phyloP scores from a whole-genome alignment of 2,797 vertebrate species.

The Micropoecilia bifurca region DNA sequence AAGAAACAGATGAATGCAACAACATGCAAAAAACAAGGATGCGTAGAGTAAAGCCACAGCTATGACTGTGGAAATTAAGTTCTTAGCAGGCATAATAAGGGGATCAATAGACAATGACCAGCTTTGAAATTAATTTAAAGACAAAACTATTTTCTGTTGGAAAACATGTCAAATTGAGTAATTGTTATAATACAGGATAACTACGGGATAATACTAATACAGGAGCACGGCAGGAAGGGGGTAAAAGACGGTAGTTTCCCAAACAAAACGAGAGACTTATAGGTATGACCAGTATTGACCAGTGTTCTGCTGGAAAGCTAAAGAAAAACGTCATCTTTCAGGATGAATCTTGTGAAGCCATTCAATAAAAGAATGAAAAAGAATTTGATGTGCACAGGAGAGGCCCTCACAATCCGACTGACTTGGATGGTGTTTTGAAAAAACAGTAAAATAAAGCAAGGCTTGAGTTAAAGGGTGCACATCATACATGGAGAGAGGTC shows the following conservation, averaged over 20 bases:
- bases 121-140: background rate
- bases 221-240: no score
- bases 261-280: no score
- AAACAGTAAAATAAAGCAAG: background rate
- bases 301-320: background rate
- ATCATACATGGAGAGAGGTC: background rate
- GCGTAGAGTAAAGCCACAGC: background rate
- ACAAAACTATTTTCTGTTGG: background rate
- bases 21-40: background rate
- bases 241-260: no score
- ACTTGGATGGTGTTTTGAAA: background rate
- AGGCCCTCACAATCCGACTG: no score
- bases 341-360: no score
- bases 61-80: background rate
- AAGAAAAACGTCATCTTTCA: background rate
- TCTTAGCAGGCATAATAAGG: background rate
- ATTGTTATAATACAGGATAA: background rate
- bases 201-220: no score
- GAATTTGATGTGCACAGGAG: background rate
- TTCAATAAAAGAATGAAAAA: background rate
- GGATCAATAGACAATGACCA: background rate
- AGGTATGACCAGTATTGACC: background rate
- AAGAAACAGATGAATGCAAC: conserved; percentile 16
- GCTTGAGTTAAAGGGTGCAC: background rate
- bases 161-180: background rate